phyloP scores from a whole-genome alignment of 2,113 vertebrate genomes.

The Amblyornis subalaris region DNA sequence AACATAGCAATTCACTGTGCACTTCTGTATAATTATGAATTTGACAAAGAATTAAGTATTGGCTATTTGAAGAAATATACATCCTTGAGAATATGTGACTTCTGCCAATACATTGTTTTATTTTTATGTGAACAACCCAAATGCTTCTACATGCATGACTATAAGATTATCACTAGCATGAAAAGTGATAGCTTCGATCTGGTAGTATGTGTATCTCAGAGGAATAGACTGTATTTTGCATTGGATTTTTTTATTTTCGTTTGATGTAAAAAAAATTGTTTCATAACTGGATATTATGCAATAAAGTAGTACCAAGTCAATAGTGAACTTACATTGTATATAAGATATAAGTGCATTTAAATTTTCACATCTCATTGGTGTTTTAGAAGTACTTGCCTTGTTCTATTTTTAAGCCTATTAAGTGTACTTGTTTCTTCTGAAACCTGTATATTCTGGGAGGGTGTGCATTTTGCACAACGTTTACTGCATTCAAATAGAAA shows the following conservation, averaged over 20 bases:
- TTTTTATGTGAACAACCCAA: neutral
- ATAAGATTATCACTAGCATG: neutral
- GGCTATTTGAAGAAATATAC: neutral
- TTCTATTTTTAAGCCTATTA: neutral
- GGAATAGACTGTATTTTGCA: neutral
- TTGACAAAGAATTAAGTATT: neutral
- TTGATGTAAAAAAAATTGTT: neutral
- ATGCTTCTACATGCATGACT: neutral
- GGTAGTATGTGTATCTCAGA: neutral
- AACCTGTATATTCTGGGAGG: neutral
- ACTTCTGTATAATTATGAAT: neutral
- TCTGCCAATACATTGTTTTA: neutral
- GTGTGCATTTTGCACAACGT: neutral
- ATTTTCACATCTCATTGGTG: neutral
- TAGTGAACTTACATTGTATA: neutral
- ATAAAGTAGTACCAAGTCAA: neutral
- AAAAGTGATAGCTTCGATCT: neutral
- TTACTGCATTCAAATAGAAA: neutral
- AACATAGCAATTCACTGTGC: neutral
- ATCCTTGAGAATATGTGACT: neutral
- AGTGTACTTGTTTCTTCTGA: neutral
- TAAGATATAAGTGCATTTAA: neutral
- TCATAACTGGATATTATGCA: neutral
- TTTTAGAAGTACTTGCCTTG: neutral
- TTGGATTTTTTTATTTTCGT: neutral